Conservation (phyloP, 1,140 invertebrate species). For the Pomacea maculata region DNA sequence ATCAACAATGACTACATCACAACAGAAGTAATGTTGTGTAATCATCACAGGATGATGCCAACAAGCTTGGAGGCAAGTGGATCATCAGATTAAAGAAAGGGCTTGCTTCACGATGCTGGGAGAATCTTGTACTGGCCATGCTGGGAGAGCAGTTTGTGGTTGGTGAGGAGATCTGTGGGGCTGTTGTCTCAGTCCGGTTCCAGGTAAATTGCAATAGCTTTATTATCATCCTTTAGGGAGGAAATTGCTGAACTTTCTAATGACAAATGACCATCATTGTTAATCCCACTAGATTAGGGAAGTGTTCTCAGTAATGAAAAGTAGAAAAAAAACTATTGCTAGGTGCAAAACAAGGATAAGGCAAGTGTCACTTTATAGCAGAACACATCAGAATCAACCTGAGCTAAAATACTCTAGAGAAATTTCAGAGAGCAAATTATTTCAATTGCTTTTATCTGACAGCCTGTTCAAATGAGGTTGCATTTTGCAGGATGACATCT, state of each 20-base stretch:
- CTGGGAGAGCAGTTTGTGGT: constrained; percentile 96
- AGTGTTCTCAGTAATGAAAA: background rate
- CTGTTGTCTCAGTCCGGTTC: constrained; percentile 93
- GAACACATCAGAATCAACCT: no score
- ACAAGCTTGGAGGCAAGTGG: constrained; percentile 97
- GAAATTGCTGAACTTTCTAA: background rate
- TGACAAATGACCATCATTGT: background rate
- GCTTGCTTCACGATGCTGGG: constrained; percentile 95
- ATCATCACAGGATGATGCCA: constrained; percentile 81
- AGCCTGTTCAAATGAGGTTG: background rate
- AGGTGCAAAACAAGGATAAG: no score
- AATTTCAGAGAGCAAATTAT: no score
- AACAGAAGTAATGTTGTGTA: no score
- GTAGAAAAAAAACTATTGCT: no score
- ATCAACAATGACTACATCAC: no score
- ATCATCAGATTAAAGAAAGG: constrained; percentile 93
- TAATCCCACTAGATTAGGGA: background rate
- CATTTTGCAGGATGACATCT: constrained; percentile 87
- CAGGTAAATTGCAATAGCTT: constrained; percentile 71
- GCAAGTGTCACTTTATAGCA: no score
- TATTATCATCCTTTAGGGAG: background rate
- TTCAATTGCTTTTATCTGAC: no score
- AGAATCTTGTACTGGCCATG: constrained; percentile 98
- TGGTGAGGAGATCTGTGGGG: constrained; percentile 97
- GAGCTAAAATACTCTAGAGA: no score